These are phyloP conservation scores for Lasioglossum lativentre DNA, from an alignment of 2,888 invertebrate species.

Conservation along the genomic window DNA sequence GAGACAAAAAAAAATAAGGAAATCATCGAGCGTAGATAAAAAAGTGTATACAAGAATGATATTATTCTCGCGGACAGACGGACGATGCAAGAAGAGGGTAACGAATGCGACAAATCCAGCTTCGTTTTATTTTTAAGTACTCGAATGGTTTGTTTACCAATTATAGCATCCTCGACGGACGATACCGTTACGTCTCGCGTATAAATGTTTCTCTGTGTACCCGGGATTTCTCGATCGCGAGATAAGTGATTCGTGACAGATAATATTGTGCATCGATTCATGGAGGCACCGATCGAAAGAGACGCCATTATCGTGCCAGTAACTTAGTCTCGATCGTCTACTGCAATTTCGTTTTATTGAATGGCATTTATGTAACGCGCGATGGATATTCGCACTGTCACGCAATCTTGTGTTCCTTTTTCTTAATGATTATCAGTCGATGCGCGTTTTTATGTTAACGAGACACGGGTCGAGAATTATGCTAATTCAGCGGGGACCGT, in stretches of 20 bases:
- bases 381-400: conserved; percentile 5
- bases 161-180: neutral
- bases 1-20: neutral
- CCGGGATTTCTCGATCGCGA: neutral
- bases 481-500: conserved; percentile 34
- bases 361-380: conserved; percentile 34
- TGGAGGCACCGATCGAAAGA: neutral
- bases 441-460: conserved; percentile 37
- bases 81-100: neutral
- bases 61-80: neutral
- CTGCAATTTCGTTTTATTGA: neutral
- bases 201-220: neutral
- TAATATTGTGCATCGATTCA: neutral
- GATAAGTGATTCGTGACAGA: neutral
- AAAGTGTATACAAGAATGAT: neutral
- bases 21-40: neutral
- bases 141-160: neutral
- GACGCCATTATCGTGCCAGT: neutral
- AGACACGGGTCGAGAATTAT: conserved; percentile 28
- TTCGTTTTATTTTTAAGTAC: neutral
- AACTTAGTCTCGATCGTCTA: neutral
- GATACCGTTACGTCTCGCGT: neutral
- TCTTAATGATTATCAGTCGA: conserved; percentile 46
- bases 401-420: conserved; percentile 18
- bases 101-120: neutral